A percentile compares a stretch with the other conserved stretches of the same genome.
phyloP scores from a whole-genome alignment of 2,888 invertebrate genomes.

The Idaea aversata region DNA sequence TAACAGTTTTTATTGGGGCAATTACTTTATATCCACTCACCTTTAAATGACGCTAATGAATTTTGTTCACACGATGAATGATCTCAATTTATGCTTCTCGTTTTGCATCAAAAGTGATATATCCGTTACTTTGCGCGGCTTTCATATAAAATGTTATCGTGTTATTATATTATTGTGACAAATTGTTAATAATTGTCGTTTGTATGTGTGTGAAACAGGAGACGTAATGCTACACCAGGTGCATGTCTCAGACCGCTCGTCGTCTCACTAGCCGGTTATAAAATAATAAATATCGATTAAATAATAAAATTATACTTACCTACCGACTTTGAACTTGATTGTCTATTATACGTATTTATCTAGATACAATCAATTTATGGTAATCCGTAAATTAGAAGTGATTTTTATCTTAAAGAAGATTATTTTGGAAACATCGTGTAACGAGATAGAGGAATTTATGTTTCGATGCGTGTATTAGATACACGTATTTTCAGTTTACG shows the following conservation, averaged over 20 bases:
- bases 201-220: constrained; percentile 30
- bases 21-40: constrained; percentile 37
- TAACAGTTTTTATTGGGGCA: constrained; percentile 39
- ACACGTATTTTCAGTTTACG: too few relatives aligned
- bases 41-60: constrained; percentile 42
- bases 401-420: too few relatives aligned
- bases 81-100: constrained; percentile 21
- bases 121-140: neutral
- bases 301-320: neutral
- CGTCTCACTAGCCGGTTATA: constrained; percentile 29
- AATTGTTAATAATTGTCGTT: constrained; percentile 16
- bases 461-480: too few relatives aligned
- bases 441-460: too few relatives aligned
- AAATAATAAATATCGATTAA: constrained; percentile 21
- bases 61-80: constrained; percentile 43
- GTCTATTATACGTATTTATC: neutral
- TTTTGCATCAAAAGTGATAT: constrained; percentile 10
- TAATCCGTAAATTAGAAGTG: too few relatives aligned
- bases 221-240: constrained; percentile 32
- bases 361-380: too few relatives aligned
- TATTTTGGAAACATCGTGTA: too few relatives aligned
- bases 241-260: constrained; percentile 37
- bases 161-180: constrained; percentile 13
- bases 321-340: neutral
- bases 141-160: constrained; percentile 5